phyloP scores from a whole-genome alignment of 1,140 invertebrate species.

The Zaprionus ornatus region DNA sequence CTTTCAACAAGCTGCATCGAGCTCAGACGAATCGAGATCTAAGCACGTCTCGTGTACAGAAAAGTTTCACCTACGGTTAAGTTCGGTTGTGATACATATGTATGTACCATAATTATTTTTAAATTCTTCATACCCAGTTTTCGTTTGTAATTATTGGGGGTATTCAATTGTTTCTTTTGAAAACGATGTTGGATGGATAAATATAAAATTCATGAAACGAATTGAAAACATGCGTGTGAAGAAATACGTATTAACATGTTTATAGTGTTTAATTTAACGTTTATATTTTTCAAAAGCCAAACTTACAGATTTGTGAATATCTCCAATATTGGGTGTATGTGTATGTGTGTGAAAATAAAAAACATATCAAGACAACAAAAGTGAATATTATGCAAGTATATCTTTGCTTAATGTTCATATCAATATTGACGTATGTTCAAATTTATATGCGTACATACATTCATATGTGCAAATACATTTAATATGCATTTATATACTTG shows the following conservation, averaged over 20 bases:
- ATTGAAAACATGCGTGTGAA: slow-evolving; percentile 11
- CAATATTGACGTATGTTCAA: not conserved
- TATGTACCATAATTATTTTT: not conserved
- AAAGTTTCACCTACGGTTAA: slow-evolving; percentile 62
- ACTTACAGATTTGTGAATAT: not conserved
- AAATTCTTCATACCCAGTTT: not conserved
- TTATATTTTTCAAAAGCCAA: not conserved
- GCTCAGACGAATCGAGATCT: slow-evolving; percentile 56
- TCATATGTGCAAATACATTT: too few relatives aligned
- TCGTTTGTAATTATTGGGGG: not conserved
- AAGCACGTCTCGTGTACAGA: slow-evolving; percentile 50
- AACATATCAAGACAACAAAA: not conserved
- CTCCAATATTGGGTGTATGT: not conserved
- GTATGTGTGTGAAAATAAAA: not conserved
- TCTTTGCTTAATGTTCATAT: not conserved
- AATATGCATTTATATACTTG: not conserved
- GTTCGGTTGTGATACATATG: slow-evolving; percentile 51
- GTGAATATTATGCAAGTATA: not conserved
- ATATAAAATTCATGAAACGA: not conserved
- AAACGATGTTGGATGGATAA: not conserved
- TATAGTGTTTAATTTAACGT: not conserved
- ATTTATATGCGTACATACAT: not conserved
- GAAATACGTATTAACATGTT: not conserved
- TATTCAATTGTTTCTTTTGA: not conserved
- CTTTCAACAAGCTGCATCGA: slow-evolving; percentile 55